Evolutionary conservation across 2,113 vertebrate species (phyloP).

Genomic region (Hippoglossus stenolepis): DNA sequence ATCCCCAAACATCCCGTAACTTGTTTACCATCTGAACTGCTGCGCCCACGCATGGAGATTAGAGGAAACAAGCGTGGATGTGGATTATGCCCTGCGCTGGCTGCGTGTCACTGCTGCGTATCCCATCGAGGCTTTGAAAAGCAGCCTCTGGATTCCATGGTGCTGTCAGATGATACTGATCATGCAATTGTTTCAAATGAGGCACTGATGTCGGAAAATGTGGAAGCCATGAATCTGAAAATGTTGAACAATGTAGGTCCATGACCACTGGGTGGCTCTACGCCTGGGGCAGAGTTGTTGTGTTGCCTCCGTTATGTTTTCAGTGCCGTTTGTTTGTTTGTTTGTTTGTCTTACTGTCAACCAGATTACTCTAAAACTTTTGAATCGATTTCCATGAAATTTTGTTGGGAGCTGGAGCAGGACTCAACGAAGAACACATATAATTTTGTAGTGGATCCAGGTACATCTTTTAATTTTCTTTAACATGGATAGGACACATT

Average conservation of each 20-base stretch:
- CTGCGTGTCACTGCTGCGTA: slow-evolving; percentile 24
- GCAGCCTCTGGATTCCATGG: not conserved
- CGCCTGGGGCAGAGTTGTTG: not conserved
- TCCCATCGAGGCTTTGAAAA: slow-evolving; percentile 1
- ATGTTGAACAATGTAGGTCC: not conserved
- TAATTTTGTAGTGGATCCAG: too few relatives aligned
- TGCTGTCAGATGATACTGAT: not conserved
- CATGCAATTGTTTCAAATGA: not conserved
- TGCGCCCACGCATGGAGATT: slow-evolving; percentile 54
- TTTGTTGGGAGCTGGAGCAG: too few relatives aligned
- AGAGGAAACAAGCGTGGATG: slow-evolving; percentile 51
- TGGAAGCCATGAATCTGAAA: not conserved
- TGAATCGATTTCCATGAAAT: too few relatives aligned
- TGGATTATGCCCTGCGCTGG: slow-evolving; percentile 55
- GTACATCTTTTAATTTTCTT: too few relatives aligned
- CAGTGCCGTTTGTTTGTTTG: too few relatives aligned
- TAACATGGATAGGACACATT: too few relatives aligned
- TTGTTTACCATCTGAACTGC: slow-evolving; percentile 63
- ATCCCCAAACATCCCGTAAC: slow-evolving; percentile 10
- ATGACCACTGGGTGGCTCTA: not conserved
- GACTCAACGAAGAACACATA: too few relatives aligned
- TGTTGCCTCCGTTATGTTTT: too few relatives aligned
- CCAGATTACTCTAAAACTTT: too few relatives aligned
- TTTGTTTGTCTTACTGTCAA: too few relatives aligned
- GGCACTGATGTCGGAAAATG: not conserved